Conservation (phyloP, 2,797 vertebrate species). For the Enteromius thamalakanensis region DNA sequence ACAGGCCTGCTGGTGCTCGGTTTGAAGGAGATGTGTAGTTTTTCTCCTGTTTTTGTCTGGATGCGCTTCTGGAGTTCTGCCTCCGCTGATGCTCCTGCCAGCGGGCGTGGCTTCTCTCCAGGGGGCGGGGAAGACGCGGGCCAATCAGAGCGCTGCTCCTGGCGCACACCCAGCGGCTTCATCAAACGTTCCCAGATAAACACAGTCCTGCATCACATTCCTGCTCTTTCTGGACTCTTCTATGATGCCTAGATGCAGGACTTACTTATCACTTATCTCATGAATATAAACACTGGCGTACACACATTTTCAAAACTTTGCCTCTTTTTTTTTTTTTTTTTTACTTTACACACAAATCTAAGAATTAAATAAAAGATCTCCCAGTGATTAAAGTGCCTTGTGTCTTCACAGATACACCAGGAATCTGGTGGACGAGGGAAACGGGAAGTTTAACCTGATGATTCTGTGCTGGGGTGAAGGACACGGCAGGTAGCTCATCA, state of each 20-base stretch:
- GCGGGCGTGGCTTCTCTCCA: not conserved
- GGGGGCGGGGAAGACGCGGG: slow-evolving; percentile 8
- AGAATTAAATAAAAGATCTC: no score
- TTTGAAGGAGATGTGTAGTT: not conserved
- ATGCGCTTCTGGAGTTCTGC: not conserved
- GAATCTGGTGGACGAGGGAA: slow-evolving; percentile 93
- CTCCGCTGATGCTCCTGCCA: not conserved
- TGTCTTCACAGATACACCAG: slow-evolving; percentile 87
- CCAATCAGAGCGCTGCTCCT: slow-evolving; percentile 47
- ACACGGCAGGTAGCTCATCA: slow-evolving; percentile 87
- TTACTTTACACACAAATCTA: no score
- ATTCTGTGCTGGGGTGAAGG: slow-evolving; percentile 98
- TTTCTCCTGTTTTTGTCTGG: not conserved
- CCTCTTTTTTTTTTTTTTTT: no score
- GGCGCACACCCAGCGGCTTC: slow-evolving; percentile 45
- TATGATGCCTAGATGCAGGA: not conserved
- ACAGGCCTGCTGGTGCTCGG: not conserved
- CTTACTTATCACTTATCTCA: no score
- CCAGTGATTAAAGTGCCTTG: not conserved
- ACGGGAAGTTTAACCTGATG: slow-evolving; percentile 97
- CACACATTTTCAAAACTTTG: not conserved
- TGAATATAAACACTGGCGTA: not conserved
- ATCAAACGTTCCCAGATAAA: not conserved
- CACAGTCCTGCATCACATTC: not conserved
- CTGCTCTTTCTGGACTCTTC: not conserved